Percentiles rank a stretch among this genome's conserved stretches.
Evolutionary conservation across 2,888 invertebrate species (phyloP).

Genomic region (Heliconius sara): DNA sequence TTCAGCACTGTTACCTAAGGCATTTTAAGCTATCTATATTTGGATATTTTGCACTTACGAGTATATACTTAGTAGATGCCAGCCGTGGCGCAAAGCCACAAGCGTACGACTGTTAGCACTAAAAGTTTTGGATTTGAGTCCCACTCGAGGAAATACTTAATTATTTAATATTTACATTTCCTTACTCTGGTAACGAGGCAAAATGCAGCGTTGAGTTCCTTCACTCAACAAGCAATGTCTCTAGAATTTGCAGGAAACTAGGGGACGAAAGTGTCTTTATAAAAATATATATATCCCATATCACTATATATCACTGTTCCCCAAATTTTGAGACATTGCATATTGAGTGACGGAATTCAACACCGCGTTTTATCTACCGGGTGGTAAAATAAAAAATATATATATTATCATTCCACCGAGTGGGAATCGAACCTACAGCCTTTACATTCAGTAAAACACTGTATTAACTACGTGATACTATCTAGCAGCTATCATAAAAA

Average conservation of each 20-base stretch:
- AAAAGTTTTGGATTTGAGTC: neutral
- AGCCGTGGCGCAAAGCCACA: neutral
- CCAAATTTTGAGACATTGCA: too few relatives aligned
- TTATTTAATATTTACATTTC: neutral
- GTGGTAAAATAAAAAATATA: neutral
- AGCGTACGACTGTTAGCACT: neutral
- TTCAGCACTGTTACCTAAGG: neutral
- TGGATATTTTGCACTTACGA: conserved; percentile 3
- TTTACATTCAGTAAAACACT: neutral
- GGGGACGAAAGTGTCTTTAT: too few relatives aligned
- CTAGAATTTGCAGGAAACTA: too few relatives aligned
- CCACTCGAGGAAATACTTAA: neutral
- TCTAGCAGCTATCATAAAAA: neutral
- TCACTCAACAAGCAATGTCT: too few relatives aligned
- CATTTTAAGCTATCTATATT: conserved; percentile 8
- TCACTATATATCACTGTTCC: too few relatives aligned
- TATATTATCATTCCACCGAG: neutral
- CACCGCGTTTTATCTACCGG: too few relatives aligned
- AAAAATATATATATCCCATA: too few relatives aligned
- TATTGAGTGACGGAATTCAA: too few relatives aligned
- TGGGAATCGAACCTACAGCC: neutral
- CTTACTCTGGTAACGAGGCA: neutral
- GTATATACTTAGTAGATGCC: neutral
- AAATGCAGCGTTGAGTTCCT: neutral
- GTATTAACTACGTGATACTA: neutral